These are phyloP conservation scores for Dynastes grantii DNA, from an alignment of 2,888 invertebrate species.

Conservation along the genomic window DNA sequence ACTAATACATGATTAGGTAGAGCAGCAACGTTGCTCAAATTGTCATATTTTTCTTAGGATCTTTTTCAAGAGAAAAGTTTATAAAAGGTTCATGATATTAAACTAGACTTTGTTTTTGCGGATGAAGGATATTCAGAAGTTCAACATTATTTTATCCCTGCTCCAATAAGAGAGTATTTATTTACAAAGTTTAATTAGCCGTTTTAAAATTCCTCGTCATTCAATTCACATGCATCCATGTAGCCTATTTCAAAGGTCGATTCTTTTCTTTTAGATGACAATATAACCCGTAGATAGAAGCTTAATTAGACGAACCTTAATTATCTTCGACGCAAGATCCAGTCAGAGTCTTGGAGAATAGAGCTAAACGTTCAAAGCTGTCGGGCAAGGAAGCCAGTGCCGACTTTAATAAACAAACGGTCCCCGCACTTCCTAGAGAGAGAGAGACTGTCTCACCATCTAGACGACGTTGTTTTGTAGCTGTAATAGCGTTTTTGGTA, in stretches of 20 bases:
- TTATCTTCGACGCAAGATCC: conserved; percentile 32
- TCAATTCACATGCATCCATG: background rate
- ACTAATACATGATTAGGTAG: too few species aligned
- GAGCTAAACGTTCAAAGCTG: conserved; percentile 19
- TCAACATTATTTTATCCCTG: too few species aligned
- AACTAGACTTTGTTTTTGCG: too few species aligned
- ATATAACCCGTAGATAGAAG: conserved; percentile 17
- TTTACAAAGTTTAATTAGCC: background rate
- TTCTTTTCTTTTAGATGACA: conserved; percentile 8
- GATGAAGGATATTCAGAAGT: too few species aligned
- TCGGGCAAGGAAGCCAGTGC: background rate
- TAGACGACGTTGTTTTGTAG: conserved; percentile 26
- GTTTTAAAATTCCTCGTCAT: background rate
- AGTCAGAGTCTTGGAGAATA: conserved; percentile 4
- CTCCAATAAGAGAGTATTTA: background rate
- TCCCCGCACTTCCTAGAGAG: background rate
- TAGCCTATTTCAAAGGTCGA: background rate
- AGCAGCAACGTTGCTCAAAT: too few species aligned
- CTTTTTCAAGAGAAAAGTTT: too few species aligned
- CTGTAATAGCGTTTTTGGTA: conserved; percentile 34
- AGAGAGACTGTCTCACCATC: conserved; percentile 13
- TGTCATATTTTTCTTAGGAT: too few species aligned
- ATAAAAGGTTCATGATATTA: too few species aligned
- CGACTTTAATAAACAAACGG: conserved; percentile 20
- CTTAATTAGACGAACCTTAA: conserved; percentile 41